Percentiles rank a stretch among this genome's conserved stretches.
Evolutionary conservation across 2,797 vertebrate species (phyloP).

Genomic region (Coranthus polyacanthus): DNA sequence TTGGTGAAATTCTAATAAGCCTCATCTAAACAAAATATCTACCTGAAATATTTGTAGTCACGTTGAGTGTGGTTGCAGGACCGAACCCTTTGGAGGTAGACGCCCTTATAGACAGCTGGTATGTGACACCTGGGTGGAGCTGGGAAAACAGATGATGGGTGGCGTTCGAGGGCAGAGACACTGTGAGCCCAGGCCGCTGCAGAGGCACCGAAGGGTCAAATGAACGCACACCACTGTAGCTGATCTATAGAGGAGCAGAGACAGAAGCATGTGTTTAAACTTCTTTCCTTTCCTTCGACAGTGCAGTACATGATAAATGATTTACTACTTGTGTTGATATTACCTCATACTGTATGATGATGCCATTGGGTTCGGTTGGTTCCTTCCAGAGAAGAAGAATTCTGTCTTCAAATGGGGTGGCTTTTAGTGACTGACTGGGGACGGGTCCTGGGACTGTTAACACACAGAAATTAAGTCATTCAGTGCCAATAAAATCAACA

Average conservation of each 20-base stretch:
- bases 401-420: constrained; percentile 96
- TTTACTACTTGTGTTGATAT: background rate
- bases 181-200: constrained; percentile 90
- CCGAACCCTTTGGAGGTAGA: constrained; percentile 97
- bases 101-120: constrained; percentile 95
- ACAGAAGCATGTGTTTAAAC: constrained; percentile 1
- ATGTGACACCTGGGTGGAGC: constrained; percentile 96
- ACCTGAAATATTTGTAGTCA: constrained; percentile 99
- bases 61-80: constrained; percentile 91
- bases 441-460: constrained; percentile 93
- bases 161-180: constrained; percentile 93
- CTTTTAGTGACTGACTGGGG: constrained; percentile 92
- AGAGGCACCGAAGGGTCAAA: constrained; percentile 96
- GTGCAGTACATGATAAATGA: too few species aligned
- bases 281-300: background rate
- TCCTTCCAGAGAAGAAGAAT: constrained; percentile 98
- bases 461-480: constrained; percentile 35
- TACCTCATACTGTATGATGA: constrained; percentile 94
- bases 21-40: constrained; percentile 3
- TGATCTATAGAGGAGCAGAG: constrained; percentile 86
- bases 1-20: too few species aligned
- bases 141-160: constrained; percentile 93
- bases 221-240: constrained; percentile 93
- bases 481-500: constrained; percentile 15
- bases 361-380: constrained; percentile 94